Evolutionary conservation across 2,888 invertebrate genomes (phyloP).

Genomic region (Caradrina clavipalpis): DNA sequence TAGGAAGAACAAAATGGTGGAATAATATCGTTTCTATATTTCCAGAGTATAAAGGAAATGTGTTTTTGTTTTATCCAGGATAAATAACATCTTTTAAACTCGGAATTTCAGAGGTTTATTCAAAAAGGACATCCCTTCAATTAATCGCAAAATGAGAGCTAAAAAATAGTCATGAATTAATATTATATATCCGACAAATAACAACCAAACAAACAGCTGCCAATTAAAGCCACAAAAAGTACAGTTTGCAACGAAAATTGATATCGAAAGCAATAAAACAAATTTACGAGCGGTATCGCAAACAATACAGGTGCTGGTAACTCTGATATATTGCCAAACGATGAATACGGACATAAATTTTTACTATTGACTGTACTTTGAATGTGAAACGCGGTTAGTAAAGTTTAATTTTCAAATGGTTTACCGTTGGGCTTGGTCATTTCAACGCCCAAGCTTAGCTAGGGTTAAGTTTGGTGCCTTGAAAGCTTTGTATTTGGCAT

Average conservation of each 20-base stretch:
- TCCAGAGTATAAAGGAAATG: not conserved
- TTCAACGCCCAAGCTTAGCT: not conserved
- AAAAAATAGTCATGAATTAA: constrained; percentile 23
- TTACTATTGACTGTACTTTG: constrained; percentile 32
- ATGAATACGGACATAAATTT: constrained; percentile 54
- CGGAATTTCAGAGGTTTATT: not conserved
- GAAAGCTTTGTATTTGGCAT: not conserved
- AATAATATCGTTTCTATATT: not conserved
- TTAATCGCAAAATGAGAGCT: not conserved
- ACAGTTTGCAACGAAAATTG: constrained; percentile 61
- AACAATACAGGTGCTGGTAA: constrained; percentile 69
- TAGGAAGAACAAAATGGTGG: not conserved
- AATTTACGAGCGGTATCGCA: constrained; percentile 71
- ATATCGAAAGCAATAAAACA: constrained; percentile 72
- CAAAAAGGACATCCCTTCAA: not conserved
- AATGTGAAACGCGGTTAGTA: constrained; percentile 3
- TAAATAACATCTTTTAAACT: not conserved
- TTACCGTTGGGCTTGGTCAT: not conserved
- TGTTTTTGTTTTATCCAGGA: not conserved
- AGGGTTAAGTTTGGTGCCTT: not conserved
- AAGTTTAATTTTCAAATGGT: not conserved
- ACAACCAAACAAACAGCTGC: constrained; percentile 37
- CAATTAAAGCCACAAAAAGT: constrained; percentile 50
- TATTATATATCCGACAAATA: constrained; percentile 34
- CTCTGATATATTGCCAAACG: constrained; percentile 59